Base-by-base conservation (phyloP, 2,888 invertebrate genomes). In the Alitta virens region DNA sequence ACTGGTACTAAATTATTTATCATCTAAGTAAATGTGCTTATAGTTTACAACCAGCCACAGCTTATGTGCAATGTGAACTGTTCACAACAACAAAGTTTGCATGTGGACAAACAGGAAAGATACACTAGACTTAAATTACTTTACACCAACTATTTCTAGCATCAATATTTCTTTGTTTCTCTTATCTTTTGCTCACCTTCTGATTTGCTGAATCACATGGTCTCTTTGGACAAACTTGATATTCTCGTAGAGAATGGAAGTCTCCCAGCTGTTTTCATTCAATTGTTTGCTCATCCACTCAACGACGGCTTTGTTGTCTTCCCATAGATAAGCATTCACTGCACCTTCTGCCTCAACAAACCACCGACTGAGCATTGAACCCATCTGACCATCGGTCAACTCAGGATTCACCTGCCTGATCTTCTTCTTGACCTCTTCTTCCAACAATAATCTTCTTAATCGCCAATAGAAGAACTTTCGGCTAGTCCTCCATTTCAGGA, bases 331-430 rank as follows among this genome's bases (percentile, higher is more conserved):
- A 1, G 91, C 88, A 82, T 91, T 90, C 18, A 90, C 86, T 12
- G 91, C 86, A 42, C 94, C 95, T 71, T 88, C 88, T 74, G 94
- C 93, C 83, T 97, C 96, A 24, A 93, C 88, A 84, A 94, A 94
- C 96, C 96, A 97, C 60, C 96, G 85, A 51, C 93, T 85, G 26
- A 97, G 84, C 88, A 95, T 94, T 60, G 92, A 91, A 74, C 91
- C 90, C 0, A 92, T 89, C 80, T 91, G 90, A 0, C 90, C 89
- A 49, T 89, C 87, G 26, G 86, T 88, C 7, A 90, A 82, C 63
- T 86, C 85, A 0, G 88, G 70, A 56, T 77, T 89, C 0, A 88
- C 87, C 61, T 85, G 84, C 38, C 88, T 75, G 56, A 92, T 86
- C 67, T 87, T 86, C 64, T 85, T 85, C 64, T 88, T 87, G 1